A percentile compares a stretch with the other conserved stretches of the same genome.
phyloP scores from a whole-genome alignment of 2,888 invertebrate genomes.

The Rhagium mordax region DNA sequence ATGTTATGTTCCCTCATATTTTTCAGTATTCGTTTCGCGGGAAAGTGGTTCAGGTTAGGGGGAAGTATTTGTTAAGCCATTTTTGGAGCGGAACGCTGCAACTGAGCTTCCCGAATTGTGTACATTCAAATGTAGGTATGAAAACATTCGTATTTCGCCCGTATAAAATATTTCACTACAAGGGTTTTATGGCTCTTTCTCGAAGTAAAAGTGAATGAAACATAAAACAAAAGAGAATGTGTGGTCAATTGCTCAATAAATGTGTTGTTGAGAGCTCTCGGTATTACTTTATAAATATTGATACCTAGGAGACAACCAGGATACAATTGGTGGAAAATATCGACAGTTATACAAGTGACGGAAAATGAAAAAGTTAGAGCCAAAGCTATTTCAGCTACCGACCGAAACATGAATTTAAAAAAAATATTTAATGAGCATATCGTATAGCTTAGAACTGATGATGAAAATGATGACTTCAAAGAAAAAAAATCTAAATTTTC shows the following conservation, averaged over 20 bases:
- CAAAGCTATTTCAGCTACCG: too few species aligned
- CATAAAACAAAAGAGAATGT: not conserved
- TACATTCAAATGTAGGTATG: not conserved
- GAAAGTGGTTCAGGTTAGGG: not conserved
- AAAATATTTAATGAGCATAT: too few species aligned
- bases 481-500: too few species aligned
- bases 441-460: too few species aligned
- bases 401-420: too few species aligned
- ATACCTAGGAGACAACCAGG: too few species aligned
- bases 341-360: too few species aligned
- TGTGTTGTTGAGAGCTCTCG: not conserved
- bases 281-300: not conserved
- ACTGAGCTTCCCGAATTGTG: not conserved
- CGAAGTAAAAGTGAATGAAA: not conserved
- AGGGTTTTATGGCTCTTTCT: not conserved
- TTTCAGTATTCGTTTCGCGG: too few species aligned
- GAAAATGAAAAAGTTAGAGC: too few species aligned
- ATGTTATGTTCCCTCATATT: too few species aligned
- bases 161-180: not conserved
- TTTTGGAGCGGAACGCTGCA: not conserved
- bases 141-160: not conserved
- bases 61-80: not conserved
- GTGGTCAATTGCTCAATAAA: not conserved
- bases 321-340: too few species aligned
- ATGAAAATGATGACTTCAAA: too few species aligned